A percentile compares a stretch with the other conserved stretches of the same genome.
phyloP scores from a whole-genome alignment of 2,797 vertebrate species.

The Heteromormyrus szaboi region DNA sequence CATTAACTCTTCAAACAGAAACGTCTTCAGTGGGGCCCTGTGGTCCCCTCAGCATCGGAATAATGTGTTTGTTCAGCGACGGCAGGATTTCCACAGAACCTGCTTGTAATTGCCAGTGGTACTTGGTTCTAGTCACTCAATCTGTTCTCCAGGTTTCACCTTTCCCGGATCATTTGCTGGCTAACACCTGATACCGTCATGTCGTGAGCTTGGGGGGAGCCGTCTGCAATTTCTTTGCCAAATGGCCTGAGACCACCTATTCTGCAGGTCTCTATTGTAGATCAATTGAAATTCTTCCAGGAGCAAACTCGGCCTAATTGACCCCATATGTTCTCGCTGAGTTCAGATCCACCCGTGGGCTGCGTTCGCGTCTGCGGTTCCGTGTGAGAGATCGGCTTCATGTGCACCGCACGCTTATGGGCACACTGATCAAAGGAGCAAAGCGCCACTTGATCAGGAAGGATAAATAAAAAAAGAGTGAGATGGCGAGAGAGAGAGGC shows the following conservation, averaged over 20 bases:
- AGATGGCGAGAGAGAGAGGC: constrained; percentile 17
- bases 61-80: constrained; percentile 18
- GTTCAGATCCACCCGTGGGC: constrained; percentile 52
- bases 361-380: constrained; percentile 37
- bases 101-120: constrained; percentile 37
- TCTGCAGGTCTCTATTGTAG: constrained; percentile 55
- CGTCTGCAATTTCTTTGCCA: constrained; percentile 60
- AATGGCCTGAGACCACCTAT: constrained; percentile 68
- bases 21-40: background rate
- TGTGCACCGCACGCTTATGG: constrained; percentile 33
- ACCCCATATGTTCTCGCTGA: constrained; percentile 61
- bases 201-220: constrained; percentile 47
- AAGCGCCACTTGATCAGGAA: constrained; percentile 39
- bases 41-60: background rate
- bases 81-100: constrained; percentile 24
- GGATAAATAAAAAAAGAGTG: constrained; percentile 17
- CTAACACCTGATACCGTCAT: constrained; percentile 67
- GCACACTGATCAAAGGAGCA: constrained; percentile 44
- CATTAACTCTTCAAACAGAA: background rate
- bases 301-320: constrained; percentile 61
- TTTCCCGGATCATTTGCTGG: constrained; percentile 62
- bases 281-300: constrained; percentile 60
- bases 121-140: constrained; percentile 39
- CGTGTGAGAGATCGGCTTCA: constrained; percentile 35
- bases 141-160: constrained; percentile 53